phyloP scores from a whole-genome alignment of 2,797 vertebrate species.

The Natrix natrix region DNA sequence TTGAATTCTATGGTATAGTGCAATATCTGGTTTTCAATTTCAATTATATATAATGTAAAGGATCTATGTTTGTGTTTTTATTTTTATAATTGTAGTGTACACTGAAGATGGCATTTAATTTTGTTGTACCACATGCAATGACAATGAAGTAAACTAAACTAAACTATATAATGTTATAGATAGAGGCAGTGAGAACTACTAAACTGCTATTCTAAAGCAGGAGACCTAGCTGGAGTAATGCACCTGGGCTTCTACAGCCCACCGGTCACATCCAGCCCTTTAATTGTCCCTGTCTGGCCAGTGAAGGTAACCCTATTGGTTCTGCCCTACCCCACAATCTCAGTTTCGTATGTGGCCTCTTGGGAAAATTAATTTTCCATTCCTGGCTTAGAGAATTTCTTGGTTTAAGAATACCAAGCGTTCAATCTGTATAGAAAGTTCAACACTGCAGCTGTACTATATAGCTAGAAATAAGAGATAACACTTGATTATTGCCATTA shows the following conservation, averaged over 20 bases:
- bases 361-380: background rate
- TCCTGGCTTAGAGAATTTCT: background rate
- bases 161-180: background rate
- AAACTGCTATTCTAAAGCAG: background rate
- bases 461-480: background rate
- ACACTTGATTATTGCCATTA: background rate
- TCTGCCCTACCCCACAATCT: background rate
- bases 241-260: background rate
- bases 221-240: background rate
- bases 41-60: no score
- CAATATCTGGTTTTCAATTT: no score
- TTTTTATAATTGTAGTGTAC: no score
- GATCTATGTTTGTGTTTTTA: no score
- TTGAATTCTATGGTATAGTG: no score
- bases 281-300: background rate
- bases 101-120: no score
- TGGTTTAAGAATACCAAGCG: background rate
- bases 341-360: background rate
- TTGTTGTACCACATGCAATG: no score
- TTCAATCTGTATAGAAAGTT: background rate
- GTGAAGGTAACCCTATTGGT: background rate
- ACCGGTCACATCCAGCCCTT: background rate
- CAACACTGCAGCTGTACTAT: background rate
- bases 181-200: background rate
- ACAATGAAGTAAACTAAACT: no score